Percentiles rank a stretch among this genome's conserved stretches.
These are phyloP conservation scores for Mimachlamys varia DNA, from an alignment of 2,888 invertebrate genomes.

Conservation along the genomic window DNA sequence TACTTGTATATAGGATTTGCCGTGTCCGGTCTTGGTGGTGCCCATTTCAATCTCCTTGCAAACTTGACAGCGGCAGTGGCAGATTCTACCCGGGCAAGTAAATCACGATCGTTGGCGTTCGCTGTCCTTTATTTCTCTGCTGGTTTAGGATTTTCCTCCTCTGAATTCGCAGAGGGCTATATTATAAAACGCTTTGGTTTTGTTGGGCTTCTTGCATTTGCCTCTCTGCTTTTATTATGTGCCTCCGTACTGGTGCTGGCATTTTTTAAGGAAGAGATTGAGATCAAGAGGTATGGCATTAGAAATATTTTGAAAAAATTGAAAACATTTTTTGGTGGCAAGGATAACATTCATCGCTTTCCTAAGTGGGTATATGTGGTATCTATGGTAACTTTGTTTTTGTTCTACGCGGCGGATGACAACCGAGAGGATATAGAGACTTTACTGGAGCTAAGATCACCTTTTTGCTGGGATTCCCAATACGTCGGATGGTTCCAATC, in stretches of 20 bases:
- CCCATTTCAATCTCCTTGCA: not conserved
- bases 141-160: not conserved
- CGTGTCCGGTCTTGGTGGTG: not conserved
- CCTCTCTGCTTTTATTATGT: not conserved
- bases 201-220: not conserved
- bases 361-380: not conserved
- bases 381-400: not conserved
- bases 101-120: not conserved
- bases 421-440: not conserved
- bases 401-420: not conserved
- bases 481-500: slow-evolving; percentile 38
- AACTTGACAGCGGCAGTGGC: not conserved
- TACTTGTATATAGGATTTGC: not conserved
- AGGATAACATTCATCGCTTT: not conserved
- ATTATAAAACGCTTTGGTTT: not conserved
- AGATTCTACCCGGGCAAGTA: not conserved
- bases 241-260: not conserved
- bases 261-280: not conserved
- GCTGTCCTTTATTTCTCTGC: not conserved
- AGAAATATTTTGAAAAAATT: not conserved
- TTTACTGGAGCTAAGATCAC: not conserved
- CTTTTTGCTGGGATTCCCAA: slow-evolving; percentile 44
- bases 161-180: not conserved
- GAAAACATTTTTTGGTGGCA: not conserved
- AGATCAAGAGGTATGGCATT: not conserved